These are phyloP conservation scores for Rhingia rostrata DNA, from an alignment of 2,888 invertebrate genomes.

Conservation along the genomic window DNA sequence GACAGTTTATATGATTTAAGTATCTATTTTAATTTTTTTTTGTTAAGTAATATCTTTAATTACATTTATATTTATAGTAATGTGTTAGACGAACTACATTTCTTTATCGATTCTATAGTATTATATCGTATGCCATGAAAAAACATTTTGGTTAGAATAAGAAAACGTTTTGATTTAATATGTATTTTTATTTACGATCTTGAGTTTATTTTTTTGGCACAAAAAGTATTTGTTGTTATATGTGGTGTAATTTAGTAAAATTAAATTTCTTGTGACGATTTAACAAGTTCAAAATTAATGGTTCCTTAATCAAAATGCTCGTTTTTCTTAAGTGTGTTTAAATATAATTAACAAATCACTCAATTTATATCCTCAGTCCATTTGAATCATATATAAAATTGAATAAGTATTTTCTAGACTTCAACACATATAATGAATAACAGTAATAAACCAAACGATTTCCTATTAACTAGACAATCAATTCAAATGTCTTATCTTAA, in stretches of 20 bases:
- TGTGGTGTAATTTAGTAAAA: conserved; percentile 1
- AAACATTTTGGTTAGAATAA: conserved; percentile 55
- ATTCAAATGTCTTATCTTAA: conserved; percentile 1
- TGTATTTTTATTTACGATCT: conserved; percentile 36
- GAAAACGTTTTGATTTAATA: conserved; percentile 48
- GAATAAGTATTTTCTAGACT: conserved; percentile 11
- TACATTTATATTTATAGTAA: conserved; percentile 67
- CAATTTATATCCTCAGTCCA: conserved; percentile 44
- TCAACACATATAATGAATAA: conserved; percentile 13
- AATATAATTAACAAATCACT: conserved; percentile 16
- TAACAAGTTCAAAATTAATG: not conserved
- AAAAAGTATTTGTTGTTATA: conserved; percentile 13
- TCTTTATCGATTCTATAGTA: conserved; percentile 48
- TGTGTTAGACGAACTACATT: conserved; percentile 57
- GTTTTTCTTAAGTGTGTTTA: conserved; percentile 10
- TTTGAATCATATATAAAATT: conserved; percentile 33
- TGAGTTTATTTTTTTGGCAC: conserved; percentile 47
- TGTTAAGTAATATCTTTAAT: conserved; percentile 59
- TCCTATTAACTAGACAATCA: not conserved
- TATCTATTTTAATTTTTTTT: conserved; percentile 27
- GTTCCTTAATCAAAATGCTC: conserved; percentile 4
- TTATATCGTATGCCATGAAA: conserved; percentile 39
- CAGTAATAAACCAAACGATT: conserved; percentile 8
- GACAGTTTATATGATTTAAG: conserved; percentile 69
- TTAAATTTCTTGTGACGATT: conserved; percentile 5